Conservation (phyloP, 2,888 invertebrate species). For the Athripsodes cinereus region DNA sequence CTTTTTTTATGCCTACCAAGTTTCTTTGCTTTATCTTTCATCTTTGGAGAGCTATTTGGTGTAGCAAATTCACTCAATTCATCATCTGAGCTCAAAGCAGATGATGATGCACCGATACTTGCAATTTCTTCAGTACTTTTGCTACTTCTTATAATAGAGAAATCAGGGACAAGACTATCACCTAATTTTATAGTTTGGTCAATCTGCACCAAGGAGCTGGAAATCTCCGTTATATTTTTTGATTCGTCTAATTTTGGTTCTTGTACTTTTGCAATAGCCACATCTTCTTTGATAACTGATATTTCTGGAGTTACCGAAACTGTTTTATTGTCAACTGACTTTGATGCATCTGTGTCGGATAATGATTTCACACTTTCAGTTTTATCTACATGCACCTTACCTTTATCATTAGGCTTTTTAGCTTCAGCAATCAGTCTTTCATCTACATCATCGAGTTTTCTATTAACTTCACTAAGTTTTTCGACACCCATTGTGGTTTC, state of each 20-base stretch:
- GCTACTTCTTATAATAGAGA: conserved; percentile 9
- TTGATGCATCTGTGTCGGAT: not conserved
- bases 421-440: not conserved
- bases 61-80: conserved; percentile 45
- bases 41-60: conserved; percentile 44
- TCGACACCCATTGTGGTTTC: not conserved
- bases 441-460: not conserved
- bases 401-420: not conserved
- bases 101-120: conserved; percentile 31
- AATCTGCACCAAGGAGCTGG: conserved; percentile 1
- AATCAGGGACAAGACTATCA: conserved; percentile 1
- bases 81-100: conserved; percentile 34
- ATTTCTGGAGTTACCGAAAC: not conserved
- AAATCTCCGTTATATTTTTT: not conserved
- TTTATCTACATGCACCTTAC: too few species aligned
- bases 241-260: not conserved
- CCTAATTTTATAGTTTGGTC: not conserved
- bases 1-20: conserved; percentile 44
- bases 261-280: not conserved
- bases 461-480: not conserved
- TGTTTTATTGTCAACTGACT: not conserved
- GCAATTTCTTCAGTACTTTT: conserved; percentile 29
- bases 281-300: not conserved
- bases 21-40: conserved; percentile 38
- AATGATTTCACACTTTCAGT: not conserved